Evolutionary conservation across 92 coral and sea anemone species (phyloP).

Genomic region (Umimayanthus kanabou): DNA sequence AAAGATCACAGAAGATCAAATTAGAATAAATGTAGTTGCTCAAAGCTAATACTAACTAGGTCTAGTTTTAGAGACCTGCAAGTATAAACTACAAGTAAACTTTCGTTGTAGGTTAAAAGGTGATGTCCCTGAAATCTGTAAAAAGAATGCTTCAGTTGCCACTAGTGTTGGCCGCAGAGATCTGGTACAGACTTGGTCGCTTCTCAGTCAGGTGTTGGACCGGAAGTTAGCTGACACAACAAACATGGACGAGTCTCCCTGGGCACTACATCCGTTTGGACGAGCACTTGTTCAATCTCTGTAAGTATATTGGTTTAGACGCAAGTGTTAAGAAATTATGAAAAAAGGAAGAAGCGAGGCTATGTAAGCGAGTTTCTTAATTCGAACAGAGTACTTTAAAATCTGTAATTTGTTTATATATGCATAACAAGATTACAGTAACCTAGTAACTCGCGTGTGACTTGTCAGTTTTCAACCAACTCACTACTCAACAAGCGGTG

Average conservation of each 20-base stretch:
- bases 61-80: not conserved
- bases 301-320: conserved; percentile 58
- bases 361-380: no score
- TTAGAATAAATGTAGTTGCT: no score
- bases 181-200: conserved; percentile 97
- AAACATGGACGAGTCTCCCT: conserved; percentile 86
- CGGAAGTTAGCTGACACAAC: conserved; percentile 70
- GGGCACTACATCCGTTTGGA: conserved; percentile 99
- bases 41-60: no score
- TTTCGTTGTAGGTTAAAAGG: conserved; percentile 71
- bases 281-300: conserved; percentile 75
- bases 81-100: not conserved
- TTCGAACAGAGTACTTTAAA: no score
- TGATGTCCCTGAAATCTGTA: conserved; percentile 86
- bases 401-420: no score
- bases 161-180: conserved; percentile 90
- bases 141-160: conserved; percentile 91
- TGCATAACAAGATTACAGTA: no score
- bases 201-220: conserved; percentile 82
- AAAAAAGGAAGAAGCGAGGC: no score
- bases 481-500: no score
- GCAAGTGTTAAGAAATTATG: no score
- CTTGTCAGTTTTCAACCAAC: no score
- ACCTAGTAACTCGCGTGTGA: no score
- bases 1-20: no score